These are phyloP conservation scores for Crossoptilon crossoptilon DNA, from an alignment of 2,797 vertebrate species.

Conservation along the genomic window DNA sequence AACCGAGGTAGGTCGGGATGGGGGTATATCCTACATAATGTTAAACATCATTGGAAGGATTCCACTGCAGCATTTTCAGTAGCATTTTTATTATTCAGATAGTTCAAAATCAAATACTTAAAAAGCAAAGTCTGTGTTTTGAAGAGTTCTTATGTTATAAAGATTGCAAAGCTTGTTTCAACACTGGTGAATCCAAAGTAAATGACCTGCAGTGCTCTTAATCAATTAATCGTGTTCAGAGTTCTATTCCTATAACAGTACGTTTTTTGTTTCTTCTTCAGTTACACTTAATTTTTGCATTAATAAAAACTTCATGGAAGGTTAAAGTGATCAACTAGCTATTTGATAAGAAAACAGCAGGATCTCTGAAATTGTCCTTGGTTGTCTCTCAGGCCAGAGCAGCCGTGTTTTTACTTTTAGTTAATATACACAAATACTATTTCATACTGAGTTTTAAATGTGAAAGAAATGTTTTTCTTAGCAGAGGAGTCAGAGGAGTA, in stretches of 20 bases:
- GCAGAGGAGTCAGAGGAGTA: neutral
- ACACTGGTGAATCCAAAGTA: neutral
- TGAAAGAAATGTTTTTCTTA: neutral
- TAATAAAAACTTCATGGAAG: neutral
- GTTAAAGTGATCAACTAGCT: neutral
- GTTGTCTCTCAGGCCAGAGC: neutral
- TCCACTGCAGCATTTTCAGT: neutral
- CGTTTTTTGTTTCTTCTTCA: neutral
- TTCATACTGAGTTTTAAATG: neutral
- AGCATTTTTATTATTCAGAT: neutral
- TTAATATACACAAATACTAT: neutral
- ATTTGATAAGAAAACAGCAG: neutral
- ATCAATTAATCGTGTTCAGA: neutral
- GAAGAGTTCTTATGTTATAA: neutral
- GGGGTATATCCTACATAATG: neutral
- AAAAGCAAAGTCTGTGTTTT: neutral
- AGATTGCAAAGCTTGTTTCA: neutral
- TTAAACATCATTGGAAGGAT: neutral
- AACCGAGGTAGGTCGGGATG: no score
- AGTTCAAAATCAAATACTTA: neutral
- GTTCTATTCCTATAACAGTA: neutral
- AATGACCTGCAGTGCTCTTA: neutral
- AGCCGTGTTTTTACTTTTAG: neutral
- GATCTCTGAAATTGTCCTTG: neutral
- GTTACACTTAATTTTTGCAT: neutral